Base-by-base conservation (phyloP, 1,140 invertebrate species). In the Agraylea sexmaculata region DNA sequence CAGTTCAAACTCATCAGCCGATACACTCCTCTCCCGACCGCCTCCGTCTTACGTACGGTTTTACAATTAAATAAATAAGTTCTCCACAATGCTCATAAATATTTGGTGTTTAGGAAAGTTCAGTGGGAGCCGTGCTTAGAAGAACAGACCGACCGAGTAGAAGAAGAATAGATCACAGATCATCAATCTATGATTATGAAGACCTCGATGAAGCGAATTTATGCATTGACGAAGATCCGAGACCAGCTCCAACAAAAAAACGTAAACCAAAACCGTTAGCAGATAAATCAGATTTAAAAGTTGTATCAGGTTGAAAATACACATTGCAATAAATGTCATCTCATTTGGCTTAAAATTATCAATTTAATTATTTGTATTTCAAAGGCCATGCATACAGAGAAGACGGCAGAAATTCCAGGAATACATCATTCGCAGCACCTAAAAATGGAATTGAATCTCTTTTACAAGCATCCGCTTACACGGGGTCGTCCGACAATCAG, bases 401-500 rank as follows among this genome's bases (percentile, higher is more conserved):
- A 18, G 40, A 45, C 8, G 35, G 22, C 20, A 43, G 33, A 38
- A 38, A 21, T 35, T 47, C 46, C 33, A 25, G 51, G 3, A 36
- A 32, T 36, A 21, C 45, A 34, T 13, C 43, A n/a, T 49, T 57
- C 22, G 51, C 53, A 6, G 56, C 58, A 35, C 77, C 78, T 2
- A 74, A 78, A 48, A 83, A 84, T 59, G 84, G 85, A 38, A 88
- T 90, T 47, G 83, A 87, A 53, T 84, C 87, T 45, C 70, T 90
- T 7, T 62, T 90, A 18, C 80, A 86, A 56, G 84, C 85, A 0
- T 87, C 84, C 4, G 79, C 74, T 2, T 74, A 85, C 4, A 68
- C 69, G 0, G 68, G 46, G 20, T 37, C 47, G 23, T 30, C 30
- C 3, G 47, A 46, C 27, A 46, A 46, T 21, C 47, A 50, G 47